phyloP scores from a whole-genome alignment of 2,113 vertebrate genomes.

The crab-eating macaque (Macaca fascicularis) region DNA sequence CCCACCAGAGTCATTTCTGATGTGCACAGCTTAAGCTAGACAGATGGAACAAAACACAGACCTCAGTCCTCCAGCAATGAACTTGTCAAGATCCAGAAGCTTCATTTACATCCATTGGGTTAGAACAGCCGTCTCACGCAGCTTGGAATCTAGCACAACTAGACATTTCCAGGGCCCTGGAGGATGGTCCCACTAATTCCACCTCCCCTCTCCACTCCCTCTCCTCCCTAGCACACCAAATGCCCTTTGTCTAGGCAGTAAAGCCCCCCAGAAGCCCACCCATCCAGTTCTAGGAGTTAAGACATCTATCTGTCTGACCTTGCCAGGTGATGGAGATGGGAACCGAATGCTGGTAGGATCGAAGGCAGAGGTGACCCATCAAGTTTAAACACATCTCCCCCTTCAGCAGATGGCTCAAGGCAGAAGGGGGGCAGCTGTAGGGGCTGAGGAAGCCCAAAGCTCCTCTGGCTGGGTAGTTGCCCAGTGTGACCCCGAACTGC shows the following conservation, averaged over 20 bases:
- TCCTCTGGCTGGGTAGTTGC: slow-evolving; percentile 66
- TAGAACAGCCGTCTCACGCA: neutral
- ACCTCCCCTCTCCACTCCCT: neutral
- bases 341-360: slow-evolving; percentile 78
- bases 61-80: neutral
- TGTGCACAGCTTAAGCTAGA: neutral
- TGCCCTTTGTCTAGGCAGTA: neutral
- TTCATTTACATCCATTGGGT: neutral
- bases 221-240: neutral
- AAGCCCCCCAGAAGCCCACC: slow-evolving; percentile 31
- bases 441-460: slow-evolving; percentile 40
- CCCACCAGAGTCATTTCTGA: neutral
- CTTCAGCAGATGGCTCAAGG: slow-evolving; percentile 66
- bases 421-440: slow-evolving; percentile 44
- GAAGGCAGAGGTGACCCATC: slow-evolving; percentile 84
- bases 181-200: neutral
- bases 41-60: neutral
- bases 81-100: neutral
- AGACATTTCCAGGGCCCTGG: neutral
- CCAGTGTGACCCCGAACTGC: slow-evolving; percentile 75
- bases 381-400: slow-evolving; percentile 83
- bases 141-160: neutral
- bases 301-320: slow-evolving; percentile 80
- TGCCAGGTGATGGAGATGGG: slow-evolving; percentile 82
- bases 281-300: slow-evolving; percentile 39